phyloP scores from a whole-genome alignment of 2,797 vertebrate species.

The Acomys russatus region DNA sequence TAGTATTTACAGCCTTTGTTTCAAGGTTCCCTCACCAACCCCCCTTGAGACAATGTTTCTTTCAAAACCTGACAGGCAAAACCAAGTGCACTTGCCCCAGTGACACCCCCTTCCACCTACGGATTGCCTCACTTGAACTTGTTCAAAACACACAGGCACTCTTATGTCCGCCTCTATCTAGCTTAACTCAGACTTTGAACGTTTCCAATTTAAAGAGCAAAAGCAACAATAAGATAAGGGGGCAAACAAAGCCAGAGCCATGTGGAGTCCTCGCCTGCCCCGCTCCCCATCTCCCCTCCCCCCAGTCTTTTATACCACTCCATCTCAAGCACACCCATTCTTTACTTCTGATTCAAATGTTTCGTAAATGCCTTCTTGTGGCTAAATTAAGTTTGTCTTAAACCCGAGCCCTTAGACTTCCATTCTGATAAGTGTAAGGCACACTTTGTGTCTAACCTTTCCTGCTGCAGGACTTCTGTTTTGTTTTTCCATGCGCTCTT shows the following conservation, averaged over 20 bases:
- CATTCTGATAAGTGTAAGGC: background rate
- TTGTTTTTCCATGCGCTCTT: conserved; percentile 14
- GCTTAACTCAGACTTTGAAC: conserved; percentile 33
- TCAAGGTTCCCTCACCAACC: background rate
- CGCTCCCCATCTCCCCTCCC: background rate
- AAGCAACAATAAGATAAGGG: conserved; percentile 1
- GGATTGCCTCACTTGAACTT: conserved; percentile 64
- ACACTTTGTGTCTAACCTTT: conserved; percentile 19
- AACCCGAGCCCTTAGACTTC: conserved; percentile 48
- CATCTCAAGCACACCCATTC: background rate
- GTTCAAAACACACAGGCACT: conserved; percentile 51
- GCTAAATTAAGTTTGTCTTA: conserved; percentile 14
- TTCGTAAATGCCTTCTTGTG: conserved; percentile 25
- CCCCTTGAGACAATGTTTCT: background rate
- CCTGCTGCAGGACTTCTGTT: background rate
- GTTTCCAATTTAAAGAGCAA: conserved; percentile 43
- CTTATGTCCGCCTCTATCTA: conserved; percentile 24
- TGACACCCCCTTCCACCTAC: conserved; percentile 64
- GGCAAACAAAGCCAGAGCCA: background rate
- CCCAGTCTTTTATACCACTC: background rate
- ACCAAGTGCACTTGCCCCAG: background rate
- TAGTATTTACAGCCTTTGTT: background rate
- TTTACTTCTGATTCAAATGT: conserved; percentile 41
- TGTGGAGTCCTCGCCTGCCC: background rate
- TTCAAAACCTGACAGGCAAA: conserved; percentile 63